Percentiles rank a stretch among this genome's conserved stretches.
phyloP scores from a whole-genome alignment of 2,113 vertebrate genomes.

The Furnarius figulus region DNA sequence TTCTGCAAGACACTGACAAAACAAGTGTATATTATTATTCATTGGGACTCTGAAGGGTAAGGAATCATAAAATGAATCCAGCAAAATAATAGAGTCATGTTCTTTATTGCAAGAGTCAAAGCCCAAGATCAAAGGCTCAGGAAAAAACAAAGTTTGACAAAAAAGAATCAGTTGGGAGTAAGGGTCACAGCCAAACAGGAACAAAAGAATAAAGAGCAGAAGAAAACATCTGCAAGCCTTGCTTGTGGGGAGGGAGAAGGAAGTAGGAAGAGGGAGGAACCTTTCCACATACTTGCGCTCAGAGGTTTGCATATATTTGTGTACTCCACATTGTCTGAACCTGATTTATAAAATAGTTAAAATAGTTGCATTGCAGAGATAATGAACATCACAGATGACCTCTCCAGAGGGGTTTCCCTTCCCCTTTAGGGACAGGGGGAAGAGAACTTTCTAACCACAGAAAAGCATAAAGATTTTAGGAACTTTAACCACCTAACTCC shows the following conservation, averaged over 20 bases:
- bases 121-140: constrained; percentile 38
- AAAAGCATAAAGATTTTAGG: not conserved
- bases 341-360: constrained; percentile 49
- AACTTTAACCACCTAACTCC: not conserved
- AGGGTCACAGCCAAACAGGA: constrained; percentile 55
- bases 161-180: constrained; percentile 28
- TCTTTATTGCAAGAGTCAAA: constrained; percentile 38
- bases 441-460: not conserved
- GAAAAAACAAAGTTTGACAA: constrained; percentile 60
- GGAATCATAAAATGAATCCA: not conserved
- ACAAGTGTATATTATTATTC: not conserved
- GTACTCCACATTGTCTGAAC: constrained; percentile 41
- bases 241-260: not conserved
- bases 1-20: not conserved
- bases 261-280: constrained; percentile 38
- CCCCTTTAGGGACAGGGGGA: not conserved
- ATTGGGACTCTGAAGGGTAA: not conserved
- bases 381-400: constrained; percentile 36
- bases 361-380: constrained; percentile 42
- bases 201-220: constrained; percentile 56
- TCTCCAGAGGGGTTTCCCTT: not conserved
- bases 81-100: not conserved
- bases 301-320: constrained; percentile 36
- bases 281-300: constrained; percentile 36
- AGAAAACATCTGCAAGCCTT: constrained; percentile 55